Evolutionary conservation across 1,140 invertebrate species (phyloP).

Genomic region (Apolygus lucorum): DNA sequence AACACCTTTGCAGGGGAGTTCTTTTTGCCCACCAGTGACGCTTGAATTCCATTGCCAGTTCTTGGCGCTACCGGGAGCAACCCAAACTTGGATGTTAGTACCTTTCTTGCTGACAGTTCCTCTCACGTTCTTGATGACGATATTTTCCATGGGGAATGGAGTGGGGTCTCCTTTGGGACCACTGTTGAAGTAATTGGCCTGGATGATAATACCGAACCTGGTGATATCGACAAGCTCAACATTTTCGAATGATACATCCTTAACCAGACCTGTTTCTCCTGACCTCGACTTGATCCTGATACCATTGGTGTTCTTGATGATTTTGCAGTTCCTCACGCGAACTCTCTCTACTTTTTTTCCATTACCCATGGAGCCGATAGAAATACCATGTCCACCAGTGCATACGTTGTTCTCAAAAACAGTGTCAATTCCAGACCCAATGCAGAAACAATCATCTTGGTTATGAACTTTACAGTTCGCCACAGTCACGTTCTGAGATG

Average conservation of each 20-base stretch:
- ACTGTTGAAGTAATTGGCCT: not conserved
- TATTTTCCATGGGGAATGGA: not conserved
- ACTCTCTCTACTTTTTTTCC: not conserved
- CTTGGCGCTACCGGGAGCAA: no score
- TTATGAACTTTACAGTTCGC: not conserved
- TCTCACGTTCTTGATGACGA: not conserved
- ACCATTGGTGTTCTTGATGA: not conserved
- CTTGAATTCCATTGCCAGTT: not conserved
- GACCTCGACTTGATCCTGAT: not conserved
- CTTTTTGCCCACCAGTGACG: not conserved
- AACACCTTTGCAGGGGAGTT: not conserved
- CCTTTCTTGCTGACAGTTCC: not conserved
- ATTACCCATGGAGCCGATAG: not conserved
- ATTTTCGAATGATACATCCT: not conserved
- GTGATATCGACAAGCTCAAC: not conserved
- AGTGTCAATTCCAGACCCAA: not conserved
- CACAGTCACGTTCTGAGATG: not conserved
- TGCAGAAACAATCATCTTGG: not conserved
- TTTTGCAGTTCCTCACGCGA: not conserved
- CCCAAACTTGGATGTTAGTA: not conserved
- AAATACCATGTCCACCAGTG: not conserved
- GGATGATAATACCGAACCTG: not conserved
- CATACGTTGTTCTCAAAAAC: not conserved
- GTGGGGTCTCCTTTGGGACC: not conserved
- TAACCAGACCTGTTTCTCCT: not conserved